Evolutionary conservation across 2,113 vertebrate genomes (phyloP), one percentile per base, ranked within the genome.

Genomic region (Perca flavescens): DNA sequence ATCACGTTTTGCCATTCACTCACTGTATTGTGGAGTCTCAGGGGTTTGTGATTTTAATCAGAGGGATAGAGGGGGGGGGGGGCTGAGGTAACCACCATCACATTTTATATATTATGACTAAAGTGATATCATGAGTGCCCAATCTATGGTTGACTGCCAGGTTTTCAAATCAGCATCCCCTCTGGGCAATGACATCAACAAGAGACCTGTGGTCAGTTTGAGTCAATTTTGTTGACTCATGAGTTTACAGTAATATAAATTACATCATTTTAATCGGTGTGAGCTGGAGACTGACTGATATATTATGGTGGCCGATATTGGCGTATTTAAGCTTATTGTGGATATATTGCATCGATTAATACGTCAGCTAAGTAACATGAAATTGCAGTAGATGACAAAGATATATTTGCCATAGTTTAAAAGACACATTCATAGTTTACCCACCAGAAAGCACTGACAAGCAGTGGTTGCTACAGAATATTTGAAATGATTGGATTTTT

Each of bases 101-200:
- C 49, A 70, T 83, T 87, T 85, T 21, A 86, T 58, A 88, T 80
- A 92, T 93, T 84, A 94, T 93, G 90, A 90, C 57, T 62, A 74
- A 74, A 73, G 71, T 88, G 88, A 94, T 94, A 88, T 93, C 81
- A 92, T 87, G 67, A 81, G 82, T 84, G 77, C 64, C 70, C 77
- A 11, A 68, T 82, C 67, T 84, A 62, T 31, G 22, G 72, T 67
- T 70, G 62, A 58, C 61, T 31, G 76, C 80, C 68, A 81, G 28
- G 17, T 75, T 77, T 86, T 79, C 64, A 64, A 80, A 84, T 77
- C 56, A 74, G 28, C 71, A 54, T 92, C 86, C 76, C 91, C 67
- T 86, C 82, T 83, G 89, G 84, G 87, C 54, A 82, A 86, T 90
- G 89, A 91, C 89, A 77, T 90, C 85, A 93, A 17, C 80, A 43